phyloP scores from a whole-genome alignment of 1,140 invertebrate genomes.

The Cotesia chilonis region DNA sequence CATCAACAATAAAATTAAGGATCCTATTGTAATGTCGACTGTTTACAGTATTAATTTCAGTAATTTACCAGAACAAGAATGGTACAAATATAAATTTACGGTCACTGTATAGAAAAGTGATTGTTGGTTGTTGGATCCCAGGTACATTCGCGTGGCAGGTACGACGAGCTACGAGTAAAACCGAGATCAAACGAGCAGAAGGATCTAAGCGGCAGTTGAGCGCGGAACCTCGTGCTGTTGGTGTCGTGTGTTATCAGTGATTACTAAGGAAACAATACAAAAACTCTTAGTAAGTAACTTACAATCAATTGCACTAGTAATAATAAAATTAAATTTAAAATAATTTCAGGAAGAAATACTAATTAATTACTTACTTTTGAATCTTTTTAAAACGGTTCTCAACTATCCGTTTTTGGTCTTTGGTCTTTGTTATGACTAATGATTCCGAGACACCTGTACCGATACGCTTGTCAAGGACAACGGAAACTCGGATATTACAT shows the following conservation, averaged over 20 bases:
- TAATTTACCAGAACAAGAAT: no score
- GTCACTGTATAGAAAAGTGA: background rate
- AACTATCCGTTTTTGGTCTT: no score
- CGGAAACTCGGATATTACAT: slow-evolving; percentile 18
- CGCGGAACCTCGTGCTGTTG: slow-evolving; percentile 40
- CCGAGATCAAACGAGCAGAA: slow-evolving; percentile 31
- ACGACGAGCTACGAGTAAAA: slow-evolving; percentile 26
- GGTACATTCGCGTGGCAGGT: slow-evolving; percentile 32
- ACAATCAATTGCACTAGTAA: background rate
- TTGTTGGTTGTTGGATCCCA: slow-evolving; percentile 6
- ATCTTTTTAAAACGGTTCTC: no score
- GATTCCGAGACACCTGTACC: slow-evolving; percentile 14
- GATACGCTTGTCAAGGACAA: slow-evolving; percentile 24
- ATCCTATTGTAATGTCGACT: no score
- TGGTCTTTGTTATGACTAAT: background rate
- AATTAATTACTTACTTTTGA: no score
- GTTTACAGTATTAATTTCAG: no score
- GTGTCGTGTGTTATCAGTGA: slow-evolving; percentile 27
- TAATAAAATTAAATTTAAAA: no score
- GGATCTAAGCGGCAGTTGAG: slow-evolving; percentile 36
- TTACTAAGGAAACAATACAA: background rate
- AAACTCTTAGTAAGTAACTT: slow-evolving; percentile 14
- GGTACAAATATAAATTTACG: no score
- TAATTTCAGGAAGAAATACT: no score
- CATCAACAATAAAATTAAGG: no score